Percentiles rank a stretch among this genome's conserved stretches.
Conservation (phyloP, 1,140 invertebrate genomes). For the Drosophila nebulosa region DNA sequence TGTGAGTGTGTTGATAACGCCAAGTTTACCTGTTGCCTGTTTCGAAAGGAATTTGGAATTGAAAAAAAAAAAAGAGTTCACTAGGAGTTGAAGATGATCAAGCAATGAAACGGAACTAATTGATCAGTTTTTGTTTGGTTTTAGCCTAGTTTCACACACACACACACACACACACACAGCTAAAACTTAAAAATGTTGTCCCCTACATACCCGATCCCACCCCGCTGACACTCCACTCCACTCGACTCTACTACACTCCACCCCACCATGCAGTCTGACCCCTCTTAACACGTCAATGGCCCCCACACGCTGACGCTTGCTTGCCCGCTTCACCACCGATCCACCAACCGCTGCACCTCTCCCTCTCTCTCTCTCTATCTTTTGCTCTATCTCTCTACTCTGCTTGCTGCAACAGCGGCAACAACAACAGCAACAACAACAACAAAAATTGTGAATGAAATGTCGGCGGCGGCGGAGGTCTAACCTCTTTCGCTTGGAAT, state of each 20-base stretch:
- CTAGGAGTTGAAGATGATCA: neutral
- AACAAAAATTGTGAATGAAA: slow-evolving; percentile 73
- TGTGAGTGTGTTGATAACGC: neutral
- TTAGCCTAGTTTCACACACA: slow-evolving; percentile 62
- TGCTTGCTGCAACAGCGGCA: slow-evolving; percentile 9
- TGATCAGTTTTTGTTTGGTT: slow-evolving; percentile 10
- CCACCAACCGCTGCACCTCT: slow-evolving; percentile 25
- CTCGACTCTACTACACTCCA: no score
- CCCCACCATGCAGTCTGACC: neutral
- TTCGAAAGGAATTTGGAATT: neutral
- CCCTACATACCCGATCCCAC: no score
- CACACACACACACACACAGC: slow-evolving; percentile 45
- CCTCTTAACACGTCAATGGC: slow-evolving; percentile 26
- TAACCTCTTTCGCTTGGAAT: slow-evolving; percentile 71
- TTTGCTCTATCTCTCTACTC: neutral
- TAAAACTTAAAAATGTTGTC: slow-evolving; percentile 44
- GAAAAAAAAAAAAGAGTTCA: neutral
- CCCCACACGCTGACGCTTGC: slow-evolving; percentile 17
- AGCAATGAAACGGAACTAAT: slow-evolving; percentile 44
- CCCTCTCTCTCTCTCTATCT: neutral
- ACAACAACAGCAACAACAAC: slow-evolving; percentile 13
- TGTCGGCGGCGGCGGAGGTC: slow-evolving; percentile 50
- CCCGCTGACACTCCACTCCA: neutral
- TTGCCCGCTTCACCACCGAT: no score
- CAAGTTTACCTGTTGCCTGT: neutral